phyloP scores from a whole-genome alignment of 2,797 vertebrate species.

The Phalloptychus januarius region DNA sequence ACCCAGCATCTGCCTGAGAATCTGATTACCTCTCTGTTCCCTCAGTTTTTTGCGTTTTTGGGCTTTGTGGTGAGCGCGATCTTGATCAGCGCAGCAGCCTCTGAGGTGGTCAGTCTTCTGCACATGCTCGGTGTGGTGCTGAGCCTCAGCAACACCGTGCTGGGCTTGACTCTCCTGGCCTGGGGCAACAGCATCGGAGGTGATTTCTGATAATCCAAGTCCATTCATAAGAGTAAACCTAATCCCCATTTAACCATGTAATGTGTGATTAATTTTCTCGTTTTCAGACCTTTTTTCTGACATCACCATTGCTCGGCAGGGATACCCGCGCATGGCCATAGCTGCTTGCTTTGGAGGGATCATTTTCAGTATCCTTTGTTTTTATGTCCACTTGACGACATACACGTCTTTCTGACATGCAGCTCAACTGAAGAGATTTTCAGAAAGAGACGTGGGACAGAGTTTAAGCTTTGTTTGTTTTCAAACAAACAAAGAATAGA shows the following conservation, averaged over 20 bases:
- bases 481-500: no score
- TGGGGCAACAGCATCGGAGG: constrained; percentile 99
- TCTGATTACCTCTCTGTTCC: not conserved
- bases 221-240: no score
- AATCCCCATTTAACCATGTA: not conserved
- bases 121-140: constrained; percentile 90
- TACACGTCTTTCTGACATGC: not conserved
- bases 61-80: constrained; percentile 93
- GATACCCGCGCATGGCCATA: constrained; percentile 97
- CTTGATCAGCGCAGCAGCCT: constrained; percentile 89
- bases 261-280: not conserved
- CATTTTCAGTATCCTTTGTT: constrained; percentile 96
- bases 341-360: constrained; percentile 97
- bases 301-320: constrained; percentile 93
- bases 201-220: constrained; percentile 47
- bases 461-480: no score
- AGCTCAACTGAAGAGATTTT: not conserved
- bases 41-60: constrained; percentile 89
- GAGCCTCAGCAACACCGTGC: constrained; percentile 92
- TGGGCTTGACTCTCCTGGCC: constrained; percentile 94
- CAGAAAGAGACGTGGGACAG: not conserved
- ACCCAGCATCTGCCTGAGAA: not conserved
- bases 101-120: constrained; percentile 92
- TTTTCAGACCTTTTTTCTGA: constrained; percentile 91
- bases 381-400: not conserved